Evolutionary conservation across 1,140 invertebrate genomes (phyloP).

Genomic region (Brachionus manjavacas): DNA sequence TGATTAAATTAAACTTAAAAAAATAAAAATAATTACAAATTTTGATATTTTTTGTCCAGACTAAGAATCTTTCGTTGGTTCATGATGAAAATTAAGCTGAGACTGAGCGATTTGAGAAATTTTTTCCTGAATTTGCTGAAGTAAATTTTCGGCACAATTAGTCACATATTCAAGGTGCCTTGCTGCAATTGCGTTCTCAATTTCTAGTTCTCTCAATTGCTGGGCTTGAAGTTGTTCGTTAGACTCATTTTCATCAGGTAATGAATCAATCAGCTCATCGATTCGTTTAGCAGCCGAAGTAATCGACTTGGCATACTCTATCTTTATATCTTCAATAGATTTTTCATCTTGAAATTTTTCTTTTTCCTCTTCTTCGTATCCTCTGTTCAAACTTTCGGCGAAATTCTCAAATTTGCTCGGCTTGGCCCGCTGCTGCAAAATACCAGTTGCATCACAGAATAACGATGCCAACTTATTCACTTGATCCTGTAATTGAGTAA

Average conservation of each 20-base stretch:
- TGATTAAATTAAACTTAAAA: neutral
- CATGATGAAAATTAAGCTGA: conserved; percentile 10
- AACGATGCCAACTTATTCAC: conserved; percentile 29
- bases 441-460: conserved; percentile 42
- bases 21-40: neutral
- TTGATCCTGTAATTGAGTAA: conserved; percentile 36
- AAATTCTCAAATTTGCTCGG: conserved; percentile 41
- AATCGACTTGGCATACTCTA: conserved; percentile 7
- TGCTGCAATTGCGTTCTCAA: conserved; percentile 29
- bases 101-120: conserved; percentile 4
- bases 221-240: conserved; percentile 36
- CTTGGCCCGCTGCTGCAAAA: conserved; percentile 27
- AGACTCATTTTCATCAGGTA: conserved; percentile 38
- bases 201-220: conserved; percentile 34
- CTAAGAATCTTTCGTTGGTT: neutral
- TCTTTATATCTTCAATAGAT: conserved; percentile 38
- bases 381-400: conserved; percentile 31
- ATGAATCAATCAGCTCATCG: conserved; percentile 37
- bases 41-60: neutral
- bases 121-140: conserved; percentile 40
- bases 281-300: conserved; percentile 3
- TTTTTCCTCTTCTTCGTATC: neutral
- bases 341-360: conserved; percentile 30
- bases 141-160: conserved; percentile 24
- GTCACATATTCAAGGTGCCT: conserved; percentile 15